Evolutionary conservation across 2,113 vertebrate genomes (phyloP).

Genomic region (Cyanoderma ruficeps): DNA sequence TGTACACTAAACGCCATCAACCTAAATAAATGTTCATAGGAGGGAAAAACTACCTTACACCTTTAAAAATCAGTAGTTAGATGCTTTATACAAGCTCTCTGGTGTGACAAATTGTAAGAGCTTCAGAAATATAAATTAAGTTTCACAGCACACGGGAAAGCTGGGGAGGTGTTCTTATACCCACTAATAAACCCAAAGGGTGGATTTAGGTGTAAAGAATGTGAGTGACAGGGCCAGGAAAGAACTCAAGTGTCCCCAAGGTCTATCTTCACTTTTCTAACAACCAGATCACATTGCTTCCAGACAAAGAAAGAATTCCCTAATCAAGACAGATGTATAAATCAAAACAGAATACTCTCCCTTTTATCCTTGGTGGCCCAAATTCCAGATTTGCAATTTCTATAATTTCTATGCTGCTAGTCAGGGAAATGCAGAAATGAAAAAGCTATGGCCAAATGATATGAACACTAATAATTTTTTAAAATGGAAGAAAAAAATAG

Average conservation of each 20-base stretch:
- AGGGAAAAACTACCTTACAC: neutral
- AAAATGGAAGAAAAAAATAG: neutral
- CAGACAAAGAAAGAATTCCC: conserved; percentile 35
- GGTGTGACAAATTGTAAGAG: neutral
- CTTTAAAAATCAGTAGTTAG: neutral
- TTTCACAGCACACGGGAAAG: neutral
- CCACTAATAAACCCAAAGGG: conserved; percentile 11
- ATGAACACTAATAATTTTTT: neutral
- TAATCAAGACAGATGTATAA: neutral
- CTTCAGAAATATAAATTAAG: neutral
- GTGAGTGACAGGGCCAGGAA: neutral
- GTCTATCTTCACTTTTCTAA: conserved; percentile 11
- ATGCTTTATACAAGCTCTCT: neutral
- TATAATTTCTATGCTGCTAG: neutral
- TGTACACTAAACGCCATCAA: neutral
- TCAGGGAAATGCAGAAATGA: neutral
- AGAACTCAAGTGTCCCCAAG: neutral
- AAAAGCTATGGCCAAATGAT: neutral
- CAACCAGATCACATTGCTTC: neutral
- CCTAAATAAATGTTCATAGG: neutral
- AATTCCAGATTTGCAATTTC: neutral
- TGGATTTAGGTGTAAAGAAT: neutral
- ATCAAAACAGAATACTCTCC: neutral
- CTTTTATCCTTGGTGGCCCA: neutral
- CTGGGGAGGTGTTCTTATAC: neutral